phyloP scores from a whole-genome alignment of 2,797 vertebrate genomes.

The Chaetophractus vellerosus region DNA sequence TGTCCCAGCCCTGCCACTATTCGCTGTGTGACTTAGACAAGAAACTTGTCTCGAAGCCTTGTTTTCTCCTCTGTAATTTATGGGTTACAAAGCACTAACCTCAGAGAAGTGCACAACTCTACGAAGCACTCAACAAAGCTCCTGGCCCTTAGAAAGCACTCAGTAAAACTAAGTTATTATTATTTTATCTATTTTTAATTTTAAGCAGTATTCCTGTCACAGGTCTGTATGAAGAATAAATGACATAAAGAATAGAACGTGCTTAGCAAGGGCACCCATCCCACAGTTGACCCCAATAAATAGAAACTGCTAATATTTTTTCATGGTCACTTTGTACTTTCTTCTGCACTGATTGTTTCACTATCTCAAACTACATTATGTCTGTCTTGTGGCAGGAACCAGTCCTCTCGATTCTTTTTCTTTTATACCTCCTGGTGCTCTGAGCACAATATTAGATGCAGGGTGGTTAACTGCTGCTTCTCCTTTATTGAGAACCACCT shows the following conservation, averaged over 20 bases:
- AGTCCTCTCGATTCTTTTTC: background rate
- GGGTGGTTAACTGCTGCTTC: background rate
- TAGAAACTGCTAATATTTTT: background rate
- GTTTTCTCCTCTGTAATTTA: background rate
- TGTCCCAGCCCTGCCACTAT: background rate
- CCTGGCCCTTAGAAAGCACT: background rate
- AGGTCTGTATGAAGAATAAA: background rate
- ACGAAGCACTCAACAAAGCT: background rate
- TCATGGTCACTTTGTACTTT: background rate
- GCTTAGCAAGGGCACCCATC: background rate
- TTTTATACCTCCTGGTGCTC: background rate
- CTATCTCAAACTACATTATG: background rate
- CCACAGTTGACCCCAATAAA: background rate
- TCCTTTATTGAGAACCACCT: background rate
- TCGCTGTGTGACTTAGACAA: background rate
- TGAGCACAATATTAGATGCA: background rate
- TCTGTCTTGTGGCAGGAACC: background rate
- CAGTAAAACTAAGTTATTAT: background rate
- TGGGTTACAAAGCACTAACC: background rate
- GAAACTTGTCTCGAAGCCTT: background rate
- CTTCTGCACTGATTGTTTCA: background rate
- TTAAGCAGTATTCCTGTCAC: background rate
- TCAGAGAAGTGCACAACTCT: background rate
- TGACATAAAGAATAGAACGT: constrained; percentile 19
- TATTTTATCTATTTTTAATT: background rate